Evolutionary conservation across 2,113 vertebrate genomes (phyloP).

Genomic region (Furnarius figulus): DNA sequence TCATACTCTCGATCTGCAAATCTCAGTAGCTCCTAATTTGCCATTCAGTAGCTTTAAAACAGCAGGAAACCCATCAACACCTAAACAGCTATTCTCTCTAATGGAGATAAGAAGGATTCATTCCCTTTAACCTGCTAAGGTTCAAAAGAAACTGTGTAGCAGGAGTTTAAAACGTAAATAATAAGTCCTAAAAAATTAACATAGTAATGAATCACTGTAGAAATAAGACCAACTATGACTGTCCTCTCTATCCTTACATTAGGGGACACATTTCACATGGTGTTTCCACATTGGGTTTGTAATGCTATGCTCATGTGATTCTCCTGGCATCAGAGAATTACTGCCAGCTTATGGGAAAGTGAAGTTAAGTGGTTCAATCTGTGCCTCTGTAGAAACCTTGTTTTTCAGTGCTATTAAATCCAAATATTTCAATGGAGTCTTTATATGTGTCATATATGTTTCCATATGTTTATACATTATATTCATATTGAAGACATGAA

Average conservation of each 20-base stretch:
- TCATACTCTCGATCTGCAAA: neutral
- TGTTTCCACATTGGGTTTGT: neutral
- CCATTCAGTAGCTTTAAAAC: neutral
- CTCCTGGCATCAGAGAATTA: neutral
- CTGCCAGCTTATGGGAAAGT: neutral
- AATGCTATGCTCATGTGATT: neutral
- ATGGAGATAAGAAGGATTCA: neutral
- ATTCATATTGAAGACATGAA: neutral
- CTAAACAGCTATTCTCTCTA: neutral
- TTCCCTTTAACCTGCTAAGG: neutral
- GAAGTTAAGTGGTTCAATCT: neutral
- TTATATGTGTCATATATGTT: neutral
- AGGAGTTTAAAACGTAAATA: neutral
- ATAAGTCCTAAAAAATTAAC: neutral
- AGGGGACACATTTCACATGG: neutral
- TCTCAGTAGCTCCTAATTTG: neutral
- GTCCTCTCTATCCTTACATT: neutral
- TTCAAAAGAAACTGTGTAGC: neutral
- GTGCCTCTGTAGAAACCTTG: neutral
- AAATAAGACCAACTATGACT: neutral
- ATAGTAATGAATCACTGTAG: neutral
- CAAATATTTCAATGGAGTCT: neutral
- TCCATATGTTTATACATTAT: neutral
- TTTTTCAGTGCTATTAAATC: neutral
- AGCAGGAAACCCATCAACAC: conserved; percentile 34